These are phyloP conservation scores for Podarcis lilfordi DNA, from an alignment of 2,797 vertebrate genomes.

Conservation along the genomic window DNA sequence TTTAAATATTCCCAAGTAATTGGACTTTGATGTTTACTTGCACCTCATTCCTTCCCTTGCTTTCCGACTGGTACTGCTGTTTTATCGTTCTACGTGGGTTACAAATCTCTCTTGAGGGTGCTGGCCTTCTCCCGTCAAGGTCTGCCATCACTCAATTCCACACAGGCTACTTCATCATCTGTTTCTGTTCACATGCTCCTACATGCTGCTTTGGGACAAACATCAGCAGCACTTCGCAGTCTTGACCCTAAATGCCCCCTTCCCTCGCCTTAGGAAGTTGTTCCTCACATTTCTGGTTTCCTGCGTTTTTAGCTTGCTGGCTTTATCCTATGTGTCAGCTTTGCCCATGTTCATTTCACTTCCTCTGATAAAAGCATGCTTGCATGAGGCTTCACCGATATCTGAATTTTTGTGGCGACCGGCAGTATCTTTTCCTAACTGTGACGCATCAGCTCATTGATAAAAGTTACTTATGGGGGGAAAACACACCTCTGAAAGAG, in stretches of 20 bases:
- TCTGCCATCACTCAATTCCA: conserved; percentile 1
- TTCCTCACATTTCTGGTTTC: conserved; percentile 18
- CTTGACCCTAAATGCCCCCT: conserved; percentile 23
- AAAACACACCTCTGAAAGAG: neutral
- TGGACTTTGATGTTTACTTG: neutral
- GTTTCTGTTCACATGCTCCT: conserved; percentile 16
- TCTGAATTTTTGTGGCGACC: conserved; percentile 5
- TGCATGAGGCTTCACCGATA: neutral
- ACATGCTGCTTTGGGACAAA: neutral
- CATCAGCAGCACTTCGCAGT: neutral
- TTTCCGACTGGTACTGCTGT: neutral
- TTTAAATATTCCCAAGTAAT: conserved; percentile 1
- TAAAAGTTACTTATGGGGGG: neutral
- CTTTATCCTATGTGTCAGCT: conserved; percentile 14
- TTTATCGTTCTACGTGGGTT: conserved; percentile 7
- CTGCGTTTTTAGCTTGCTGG: conserved; percentile 17
- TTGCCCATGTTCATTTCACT: neutral
- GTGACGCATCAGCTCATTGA: neutral
- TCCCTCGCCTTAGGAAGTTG: conserved; percentile 16
- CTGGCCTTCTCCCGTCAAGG: conserved; percentile 7
- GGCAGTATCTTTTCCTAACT: neutral
- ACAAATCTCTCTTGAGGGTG: conserved; percentile 3
- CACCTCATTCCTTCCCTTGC: neutral
- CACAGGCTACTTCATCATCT: conserved; percentile 16
- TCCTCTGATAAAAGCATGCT: conserved; percentile 1